Evolutionary conservation across 2,113 vertebrate genomes (phyloP).

Genomic region (Ameiurus melas): DNA sequence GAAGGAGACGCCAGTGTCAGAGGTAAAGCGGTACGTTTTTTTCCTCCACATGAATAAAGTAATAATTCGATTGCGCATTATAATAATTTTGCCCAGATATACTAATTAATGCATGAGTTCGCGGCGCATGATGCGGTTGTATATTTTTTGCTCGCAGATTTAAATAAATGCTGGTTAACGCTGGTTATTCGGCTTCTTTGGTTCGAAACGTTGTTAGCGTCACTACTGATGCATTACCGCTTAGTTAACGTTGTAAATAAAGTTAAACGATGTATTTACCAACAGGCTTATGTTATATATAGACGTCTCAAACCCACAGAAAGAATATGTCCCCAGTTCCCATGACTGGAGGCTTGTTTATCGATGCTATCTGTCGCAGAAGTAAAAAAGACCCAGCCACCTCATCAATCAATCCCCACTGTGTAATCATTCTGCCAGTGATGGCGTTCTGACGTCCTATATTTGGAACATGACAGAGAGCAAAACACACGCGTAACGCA

Average conservation of each 20-base stretch:
- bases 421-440: conserved; percentile 15
- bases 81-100: not conserved
- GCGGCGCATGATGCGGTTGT: not conserved
- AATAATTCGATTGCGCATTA: not conserved
- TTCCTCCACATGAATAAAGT: not conserved
- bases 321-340: not conserved
- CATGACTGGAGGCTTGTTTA: not conserved
- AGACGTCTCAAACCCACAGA: not conserved
- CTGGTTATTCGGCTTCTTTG: not conserved
- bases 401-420: not conserved
- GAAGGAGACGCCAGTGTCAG: no score
- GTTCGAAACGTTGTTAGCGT: not conserved
- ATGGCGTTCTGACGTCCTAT: not conserved
- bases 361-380: not conserved
- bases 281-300: not conserved
- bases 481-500: not conserved
- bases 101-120: not conserved
- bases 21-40: not conserved
- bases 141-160: not conserved
- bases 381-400: conserved; percentile 19
- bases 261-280: not conserved
- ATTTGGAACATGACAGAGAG: conserved; percentile 1
- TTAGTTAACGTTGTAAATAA: no score
- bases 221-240: not conserved
- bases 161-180: not conserved